Percentiles rank a stretch among this genome's conserved stretches.
Conservation (phyloP, 2,888 invertebrate species). For the Adela reaumurella region DNA sequence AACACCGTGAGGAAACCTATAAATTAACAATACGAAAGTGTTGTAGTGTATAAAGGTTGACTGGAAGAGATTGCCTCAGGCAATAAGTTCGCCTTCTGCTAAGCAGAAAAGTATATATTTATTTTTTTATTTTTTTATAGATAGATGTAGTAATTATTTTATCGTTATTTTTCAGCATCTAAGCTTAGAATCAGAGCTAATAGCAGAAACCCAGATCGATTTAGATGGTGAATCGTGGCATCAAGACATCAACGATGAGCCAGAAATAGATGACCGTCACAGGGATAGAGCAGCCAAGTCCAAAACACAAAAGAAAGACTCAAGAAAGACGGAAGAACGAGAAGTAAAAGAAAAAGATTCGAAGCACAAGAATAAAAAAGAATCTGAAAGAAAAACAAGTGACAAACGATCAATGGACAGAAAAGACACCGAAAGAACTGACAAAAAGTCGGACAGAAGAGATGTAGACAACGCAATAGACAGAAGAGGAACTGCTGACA, state of each 20-base stretch:
- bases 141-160: too few species aligned
- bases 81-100: too few species aligned
- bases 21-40: too few species aligned
- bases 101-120: background rate
- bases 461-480: background rate
- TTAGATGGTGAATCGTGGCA: constrained; percentile 34
- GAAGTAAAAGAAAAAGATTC: background rate
- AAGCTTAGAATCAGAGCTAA: constrained; percentile 42
- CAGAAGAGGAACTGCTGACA: background rate
- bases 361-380: background rate
- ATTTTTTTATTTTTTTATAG: constrained; percentile 2
- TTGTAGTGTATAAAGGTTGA: too few species aligned
- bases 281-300: background rate
- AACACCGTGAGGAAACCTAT: too few species aligned
- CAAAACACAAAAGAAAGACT: background rate
- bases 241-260: constrained; percentile 18
- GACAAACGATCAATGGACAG: background rate
- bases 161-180: constrained; percentile 30
- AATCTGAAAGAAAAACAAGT: too few species aligned
- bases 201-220: constrained; percentile 38
- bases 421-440: background rate
- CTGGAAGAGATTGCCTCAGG: too few species aligned
- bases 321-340: background rate
- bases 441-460: too few species aligned
- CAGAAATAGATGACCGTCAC: background rate